These are phyloP conservation scores for Serinus canaria DNA, from an alignment of 2,113 vertebrate species.

Conservation along the genomic window DNA sequence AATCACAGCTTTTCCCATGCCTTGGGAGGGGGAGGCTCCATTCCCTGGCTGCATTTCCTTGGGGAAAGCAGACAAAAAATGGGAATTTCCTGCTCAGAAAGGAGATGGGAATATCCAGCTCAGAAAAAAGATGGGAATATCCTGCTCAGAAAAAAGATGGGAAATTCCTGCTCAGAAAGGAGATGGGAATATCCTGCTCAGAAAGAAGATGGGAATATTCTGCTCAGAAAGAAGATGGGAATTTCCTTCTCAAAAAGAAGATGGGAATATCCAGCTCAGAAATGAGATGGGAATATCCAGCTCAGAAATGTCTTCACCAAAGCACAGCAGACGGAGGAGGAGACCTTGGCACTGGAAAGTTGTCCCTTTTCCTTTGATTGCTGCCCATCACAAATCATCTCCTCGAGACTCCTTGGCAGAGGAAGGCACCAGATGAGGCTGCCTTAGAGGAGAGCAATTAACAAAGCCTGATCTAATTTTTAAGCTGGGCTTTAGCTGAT, in stretches of 20 bases:
- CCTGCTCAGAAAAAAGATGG: background rate
- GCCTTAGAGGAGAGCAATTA: background rate
- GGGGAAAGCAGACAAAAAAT: background rate
- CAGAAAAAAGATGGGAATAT: background rate
- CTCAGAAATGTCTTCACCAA: background rate
- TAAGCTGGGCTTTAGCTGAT: conserved; percentile 17
- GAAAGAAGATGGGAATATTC: too few species aligned
- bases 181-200: too few species aligned
- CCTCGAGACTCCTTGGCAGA: background rate
- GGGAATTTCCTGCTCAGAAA: background rate
- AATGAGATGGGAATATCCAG: background rate
- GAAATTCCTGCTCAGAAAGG: background rate
- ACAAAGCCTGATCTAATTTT: background rate
- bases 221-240: too few species aligned
- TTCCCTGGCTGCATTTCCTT: background rate
- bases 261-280: background rate
- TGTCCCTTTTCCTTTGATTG: background rate
- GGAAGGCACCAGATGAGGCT: background rate
- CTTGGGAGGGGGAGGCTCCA: background rate
- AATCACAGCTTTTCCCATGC: background rate
- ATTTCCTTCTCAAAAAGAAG: background rate
- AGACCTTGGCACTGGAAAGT: background rate
- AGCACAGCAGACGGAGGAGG: background rate
- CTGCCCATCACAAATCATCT: background rate
- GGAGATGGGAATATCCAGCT: too few species aligned